Percentiles rank a stretch among this genome's conserved stretches.
These are phyloP conservation scores for Anticlea derivata DNA, from an alignment of 2,888 invertebrate species.

Conservation along the genomic window DNA sequence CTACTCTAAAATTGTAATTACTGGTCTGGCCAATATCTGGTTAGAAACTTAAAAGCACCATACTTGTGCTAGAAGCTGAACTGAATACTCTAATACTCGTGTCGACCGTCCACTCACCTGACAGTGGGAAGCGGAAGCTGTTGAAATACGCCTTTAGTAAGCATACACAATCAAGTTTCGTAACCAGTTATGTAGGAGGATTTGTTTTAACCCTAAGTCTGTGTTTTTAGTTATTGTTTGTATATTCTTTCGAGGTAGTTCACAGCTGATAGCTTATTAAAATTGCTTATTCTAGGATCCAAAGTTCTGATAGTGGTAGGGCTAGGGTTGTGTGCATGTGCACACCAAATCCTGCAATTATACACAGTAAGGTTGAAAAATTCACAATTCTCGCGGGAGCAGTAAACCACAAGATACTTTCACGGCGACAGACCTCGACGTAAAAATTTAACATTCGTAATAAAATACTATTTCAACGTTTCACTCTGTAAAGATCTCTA, in stretches of 20 bases:
- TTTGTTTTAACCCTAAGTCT: too few species aligned
- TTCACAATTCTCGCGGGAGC: constrained; percentile 36
- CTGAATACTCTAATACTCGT: constrained; percentile 12
- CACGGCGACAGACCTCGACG: constrained; percentile 41
- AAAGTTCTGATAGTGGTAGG: too few species aligned
- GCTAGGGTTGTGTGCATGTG: neutral
- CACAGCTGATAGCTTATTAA: too few species aligned
- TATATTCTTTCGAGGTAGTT: too few species aligned
- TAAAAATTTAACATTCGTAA: constrained; percentile 46
- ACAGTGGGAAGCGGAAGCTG: constrained; percentile 29
- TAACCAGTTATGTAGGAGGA: too few species aligned
- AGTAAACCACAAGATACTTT: constrained; percentile 45
- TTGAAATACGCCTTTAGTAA: constrained; percentile 30
- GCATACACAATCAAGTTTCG: too few species aligned
- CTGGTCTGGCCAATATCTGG: too few species aligned
- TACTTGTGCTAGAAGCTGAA: neutral
- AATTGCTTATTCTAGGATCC: too few species aligned
- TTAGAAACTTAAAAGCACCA: too few species aligned
- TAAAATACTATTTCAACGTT: constrained; percentile 40
- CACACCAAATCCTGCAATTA: constrained; percentile 15
- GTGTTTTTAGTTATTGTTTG: too few species aligned
- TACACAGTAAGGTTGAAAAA: constrained; percentile 24
- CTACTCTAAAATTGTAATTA: too few species aligned
- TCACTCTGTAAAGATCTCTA: constrained; percentile 21
- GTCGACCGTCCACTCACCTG: constrained; percentile 24